Evolutionary conservation across 2,888 invertebrate genomes (phyloP), one percentile per base, ranked within the genome.

Genomic region (Cheilosia grossa): DNA sequence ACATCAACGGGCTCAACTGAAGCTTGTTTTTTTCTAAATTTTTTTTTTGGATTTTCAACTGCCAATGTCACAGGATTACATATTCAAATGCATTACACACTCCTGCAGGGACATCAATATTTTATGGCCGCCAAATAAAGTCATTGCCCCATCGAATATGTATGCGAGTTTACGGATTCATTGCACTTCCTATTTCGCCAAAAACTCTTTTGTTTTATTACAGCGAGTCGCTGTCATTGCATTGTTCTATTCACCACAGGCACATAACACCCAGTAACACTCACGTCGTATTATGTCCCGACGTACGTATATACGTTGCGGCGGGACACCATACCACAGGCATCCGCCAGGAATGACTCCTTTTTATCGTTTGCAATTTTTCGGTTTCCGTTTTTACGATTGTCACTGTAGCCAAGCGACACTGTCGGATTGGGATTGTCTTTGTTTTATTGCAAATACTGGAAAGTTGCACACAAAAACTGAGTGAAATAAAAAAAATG

Each of bases 121-220:
- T 82, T 82, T 73, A 82, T 73, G 40, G 44, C 73, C 51, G 44
- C 63, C 88, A 90, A 90, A 89, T 90, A 90, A 90, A 90, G 89
- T 90, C 90, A 90, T 90, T 90, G 90, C 90, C 89, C 89, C 88
- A 89, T 89, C 88, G 89, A 89, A 89, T 90, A 90, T 88, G 88
- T 89, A 69, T 66, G 72, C 69, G 58, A 58, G 63, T 79, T 79
- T 58, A 64, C 37, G 69, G 30, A 79, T 83, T 74, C 73, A 79
- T 79, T 79, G 73, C 73, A 69, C 64, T 74, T 61, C 44, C 56
- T 49, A 79, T 83, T 73, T 69, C 51, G 44, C 37, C 33, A 21
- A 67, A 69, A 67, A 54, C 24, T 69, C 37, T 54, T 73, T 74
- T 73, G 78, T 73, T 69, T 83, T 79, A 83, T 79, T 83, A 47